Conservation (phyloP, 2,888 invertebrate genomes). For the Tribolium freemani region DNA sequence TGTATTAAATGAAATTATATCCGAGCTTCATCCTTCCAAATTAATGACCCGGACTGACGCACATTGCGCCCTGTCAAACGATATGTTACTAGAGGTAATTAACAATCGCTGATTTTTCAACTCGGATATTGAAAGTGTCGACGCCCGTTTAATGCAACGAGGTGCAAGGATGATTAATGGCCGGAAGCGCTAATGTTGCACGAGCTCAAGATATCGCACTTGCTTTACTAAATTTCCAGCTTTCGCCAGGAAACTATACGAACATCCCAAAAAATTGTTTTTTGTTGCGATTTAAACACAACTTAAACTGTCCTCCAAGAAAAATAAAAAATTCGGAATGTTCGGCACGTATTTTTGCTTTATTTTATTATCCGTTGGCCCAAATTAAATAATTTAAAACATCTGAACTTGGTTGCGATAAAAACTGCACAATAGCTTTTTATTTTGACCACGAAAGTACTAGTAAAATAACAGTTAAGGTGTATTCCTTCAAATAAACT, state of each 20-base stretch:
- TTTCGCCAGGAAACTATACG: background rate
- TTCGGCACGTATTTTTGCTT: no score
- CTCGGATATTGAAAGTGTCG: constrained; percentile 7
- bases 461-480: no score
- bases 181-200: constrained; percentile 39
- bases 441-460: no score
- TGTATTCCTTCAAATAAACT: no score
- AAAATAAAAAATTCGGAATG: no score
- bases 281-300: no score
- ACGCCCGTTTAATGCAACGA: constrained; percentile 36
- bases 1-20: constrained; percentile 66
- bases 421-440: no score
- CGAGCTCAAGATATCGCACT: constrained; percentile 33
- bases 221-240: background rate
- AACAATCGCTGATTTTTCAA: background rate
- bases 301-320: no score
- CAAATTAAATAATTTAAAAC: no score
- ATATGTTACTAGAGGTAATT: constrained; percentile 32
- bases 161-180: constrained; percentile 42
- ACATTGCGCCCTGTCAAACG: constrained; percentile 28
- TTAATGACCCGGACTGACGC: constrained; percentile 40
- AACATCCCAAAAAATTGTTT: background rate
- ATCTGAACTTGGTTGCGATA: no score
- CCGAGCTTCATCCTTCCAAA: constrained; percentile 49
- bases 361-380: no score